phyloP scores from a whole-genome alignment of 2,113 vertebrate species.

The Boulengeromyrus knoepffleri region DNA sequence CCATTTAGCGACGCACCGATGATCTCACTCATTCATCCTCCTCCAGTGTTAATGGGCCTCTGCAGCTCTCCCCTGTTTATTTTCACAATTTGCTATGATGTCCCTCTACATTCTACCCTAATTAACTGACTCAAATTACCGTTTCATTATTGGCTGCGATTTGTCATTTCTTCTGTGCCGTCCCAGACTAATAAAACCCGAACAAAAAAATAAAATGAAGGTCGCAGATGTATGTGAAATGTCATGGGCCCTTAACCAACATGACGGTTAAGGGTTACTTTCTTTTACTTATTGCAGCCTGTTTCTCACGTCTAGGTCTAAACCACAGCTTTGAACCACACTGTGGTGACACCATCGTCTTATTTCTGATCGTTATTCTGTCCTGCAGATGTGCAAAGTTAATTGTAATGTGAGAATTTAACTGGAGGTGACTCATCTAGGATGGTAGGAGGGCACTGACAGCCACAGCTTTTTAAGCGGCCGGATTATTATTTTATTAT shows the following conservation, averaged over 20 bases:
- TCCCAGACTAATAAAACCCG: not conserved
- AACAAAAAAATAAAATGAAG: not conserved
- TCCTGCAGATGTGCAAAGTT: not conserved
- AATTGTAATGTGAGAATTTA: not conserved
- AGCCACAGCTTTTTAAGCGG: not conserved
- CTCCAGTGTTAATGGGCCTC: not conserved
- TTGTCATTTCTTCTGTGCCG: not conserved
- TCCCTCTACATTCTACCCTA: not conserved
- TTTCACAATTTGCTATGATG: not conserved
- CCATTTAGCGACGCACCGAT: not conserved
- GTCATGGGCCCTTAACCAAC: not conserved
- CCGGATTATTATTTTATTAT: not conserved
- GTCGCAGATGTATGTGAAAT: not conserved
- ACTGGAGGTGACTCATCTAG: not conserved
- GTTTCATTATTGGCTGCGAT: not conserved
- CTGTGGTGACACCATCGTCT: not conserved
- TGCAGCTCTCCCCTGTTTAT: not conserved
- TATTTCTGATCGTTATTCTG: not conserved
- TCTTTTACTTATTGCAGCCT: not conserved
- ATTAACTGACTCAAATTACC: not conserved
- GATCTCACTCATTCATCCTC: not conserved
- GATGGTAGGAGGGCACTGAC: not conserved
- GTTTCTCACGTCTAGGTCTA: not conserved
- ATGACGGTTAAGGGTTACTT: not conserved
- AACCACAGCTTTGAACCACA: not conserved